A percentile compares a stretch with the other conserved stretches of the same genome.
phyloP scores from a whole-genome alignment of 2,888 invertebrate genomes.

The Rhagophthalmus giganteus region DNA sequence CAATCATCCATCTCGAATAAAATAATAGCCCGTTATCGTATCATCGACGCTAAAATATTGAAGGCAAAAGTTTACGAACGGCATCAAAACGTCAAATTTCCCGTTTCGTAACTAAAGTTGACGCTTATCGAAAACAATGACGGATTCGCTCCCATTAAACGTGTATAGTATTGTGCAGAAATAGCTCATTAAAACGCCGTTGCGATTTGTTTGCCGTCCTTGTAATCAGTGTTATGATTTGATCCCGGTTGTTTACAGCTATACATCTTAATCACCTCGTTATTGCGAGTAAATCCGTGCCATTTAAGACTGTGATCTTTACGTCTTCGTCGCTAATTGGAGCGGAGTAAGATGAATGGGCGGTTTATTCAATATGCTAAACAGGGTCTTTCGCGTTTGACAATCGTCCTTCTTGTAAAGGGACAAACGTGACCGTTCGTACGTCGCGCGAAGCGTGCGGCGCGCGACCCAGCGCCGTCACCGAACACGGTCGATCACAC shows the following conservation, averaged over 20 bases:
- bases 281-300: slow-evolving; percentile 38
- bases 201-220: background rate
- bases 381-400: slow-evolving; percentile 24
- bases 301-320: slow-evolving; percentile 35
- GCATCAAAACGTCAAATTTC: too few relatives aligned
- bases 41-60: too few relatives aligned
- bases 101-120: too few relatives aligned
- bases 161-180: background rate
- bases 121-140: too few relatives aligned
- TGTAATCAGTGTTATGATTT: slow-evolving; percentile 24
- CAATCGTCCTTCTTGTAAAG: slow-evolving; percentile 12
- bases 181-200: background rate
- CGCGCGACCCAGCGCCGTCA: too few relatives aligned
- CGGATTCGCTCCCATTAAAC: too few relatives aligned
- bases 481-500: slow-evolving; percentile 1
- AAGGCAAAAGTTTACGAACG: too few relatives aligned
- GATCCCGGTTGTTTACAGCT: slow-evolving; percentile 29
- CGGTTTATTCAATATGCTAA: slow-evolving; percentile 40
- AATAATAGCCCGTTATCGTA: too few relatives aligned
- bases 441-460: background rate
- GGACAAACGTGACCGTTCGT: background rate
- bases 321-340: slow-evolving; percentile 40
- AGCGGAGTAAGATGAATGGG: slow-evolving; percentile 40
- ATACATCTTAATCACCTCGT: slow-evolving; percentile 44
- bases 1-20: too few relatives aligned